A percentile compares a stretch with the other conserved stretches of the same genome.
These are phyloP conservation scores for Calliopum simillimum DNA, from an alignment of 2,888 invertebrate species.

Conservation along the genomic window DNA sequence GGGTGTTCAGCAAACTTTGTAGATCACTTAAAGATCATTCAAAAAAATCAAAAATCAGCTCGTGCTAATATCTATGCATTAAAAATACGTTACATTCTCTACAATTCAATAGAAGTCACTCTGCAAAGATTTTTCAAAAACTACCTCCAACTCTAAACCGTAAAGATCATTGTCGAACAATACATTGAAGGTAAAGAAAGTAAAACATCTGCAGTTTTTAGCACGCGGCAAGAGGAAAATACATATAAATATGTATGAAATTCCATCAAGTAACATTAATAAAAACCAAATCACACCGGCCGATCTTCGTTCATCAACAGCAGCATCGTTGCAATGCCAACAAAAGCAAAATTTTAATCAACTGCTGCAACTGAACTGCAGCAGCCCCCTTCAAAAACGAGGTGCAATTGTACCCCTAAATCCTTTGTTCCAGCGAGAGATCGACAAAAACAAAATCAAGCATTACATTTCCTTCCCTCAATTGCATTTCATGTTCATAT, in stretches of 20 bases:
- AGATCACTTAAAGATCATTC: too few relatives aligned
- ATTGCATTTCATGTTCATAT: conserved; percentile 18
- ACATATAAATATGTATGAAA: not conserved
- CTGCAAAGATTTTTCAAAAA: conserved; percentile 7
- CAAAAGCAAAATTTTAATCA: conserved; percentile 41
- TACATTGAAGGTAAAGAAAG: conserved; percentile 1
- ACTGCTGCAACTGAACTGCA: conserved; percentile 23
- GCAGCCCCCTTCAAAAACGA: conserved; percentile 41
- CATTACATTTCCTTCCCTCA: conserved; percentile 44
- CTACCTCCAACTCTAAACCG: not conserved
- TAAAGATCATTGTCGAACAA: not conserved
- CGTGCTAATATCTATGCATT: not conserved
- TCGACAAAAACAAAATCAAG: not conserved
- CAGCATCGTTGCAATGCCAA: conserved; percentile 6
- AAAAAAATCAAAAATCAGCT: conserved; percentile 10
- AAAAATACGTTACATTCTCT: conserved; percentile 20
- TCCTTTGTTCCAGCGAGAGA: conserved; percentile 6
- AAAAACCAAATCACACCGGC: conserved; percentile 46
- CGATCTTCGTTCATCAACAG: conserved; percentile 29
- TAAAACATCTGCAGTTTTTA: conserved; percentile 40
- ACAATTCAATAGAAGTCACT: not conserved
- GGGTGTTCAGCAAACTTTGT: too few relatives aligned
- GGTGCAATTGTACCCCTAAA: conserved; percentile 45
- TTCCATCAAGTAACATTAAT: conserved; percentile 32
- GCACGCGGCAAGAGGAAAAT: conserved; percentile 44